These are phyloP conservation scores for Lagocephalus sceleratus DNA, from an alignment of 2,797 vertebrate species.

Conservation along the genomic window DNA sequence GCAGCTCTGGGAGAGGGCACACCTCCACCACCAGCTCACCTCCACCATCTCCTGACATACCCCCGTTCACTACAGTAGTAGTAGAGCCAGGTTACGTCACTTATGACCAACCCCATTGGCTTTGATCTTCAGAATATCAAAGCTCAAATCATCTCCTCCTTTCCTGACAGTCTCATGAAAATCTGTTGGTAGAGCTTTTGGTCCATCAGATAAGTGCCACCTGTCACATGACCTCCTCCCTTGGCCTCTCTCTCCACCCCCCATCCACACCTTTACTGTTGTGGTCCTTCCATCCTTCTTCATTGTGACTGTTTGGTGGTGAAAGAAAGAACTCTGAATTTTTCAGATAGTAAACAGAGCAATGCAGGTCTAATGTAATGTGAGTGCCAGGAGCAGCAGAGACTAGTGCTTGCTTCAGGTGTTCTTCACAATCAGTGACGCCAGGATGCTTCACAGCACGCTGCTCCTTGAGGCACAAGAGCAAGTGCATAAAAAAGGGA, in stretches of 20 bases:
- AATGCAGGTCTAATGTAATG: conserved; percentile 42
- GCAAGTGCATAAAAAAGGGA: conserved; percentile 19
- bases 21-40: no score
- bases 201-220: no score
- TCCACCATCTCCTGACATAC: no score
- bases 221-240: no score
- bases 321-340: conserved; percentile 43
- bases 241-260: not conserved
- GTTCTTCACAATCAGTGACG: conserved; percentile 51
- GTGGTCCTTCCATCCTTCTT: conserved; percentile 28
- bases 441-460: conserved; percentile 59
- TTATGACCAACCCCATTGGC: no score
- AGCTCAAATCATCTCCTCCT: no score
- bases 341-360: conserved; percentile 42
- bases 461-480: conserved; percentile 39
- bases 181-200: no score
- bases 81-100: no score
- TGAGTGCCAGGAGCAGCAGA: conserved; percentile 32
- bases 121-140: no score
- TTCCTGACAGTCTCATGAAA: no score
- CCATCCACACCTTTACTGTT: conserved; percentile 45
- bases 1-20: no score
- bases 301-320: conserved; percentile 20
- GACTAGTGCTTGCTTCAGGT: conserved; percentile 19
- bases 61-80: no score